Evolutionary conservation across 1,140 invertebrate species (phyloP), one percentile per base, ranked within the genome.

Genomic region (Anadara kagoshimensis): DNA sequence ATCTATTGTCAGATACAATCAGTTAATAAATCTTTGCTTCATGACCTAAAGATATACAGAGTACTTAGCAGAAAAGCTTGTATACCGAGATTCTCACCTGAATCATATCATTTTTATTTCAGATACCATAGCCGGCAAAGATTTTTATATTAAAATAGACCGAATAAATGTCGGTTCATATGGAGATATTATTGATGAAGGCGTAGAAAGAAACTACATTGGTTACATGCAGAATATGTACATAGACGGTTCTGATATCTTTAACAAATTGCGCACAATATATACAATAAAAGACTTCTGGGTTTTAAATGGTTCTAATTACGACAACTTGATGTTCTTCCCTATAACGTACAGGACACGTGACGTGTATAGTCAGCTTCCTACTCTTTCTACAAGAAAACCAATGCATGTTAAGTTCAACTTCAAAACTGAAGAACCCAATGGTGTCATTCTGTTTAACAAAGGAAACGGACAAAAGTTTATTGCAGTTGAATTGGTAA

Each of bases 381-480:
- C 78, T 0, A 63, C 78, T 4, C 75, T 88, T 20, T 57, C 73
- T 22, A 59, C 76, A 1, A 47, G 71, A 8, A 68, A 75, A 22
- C 64, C 47, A 5, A 69, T 84, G 16, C 73, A 76, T 36, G 57
- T 88, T 0, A 76, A 80, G 22, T 83, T 88, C 56, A 78, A 86
- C 62, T 87, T 88, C 58, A 87, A 85, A 72, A 88, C 87, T 1
- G 75, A 95, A 74, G 89, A 93, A 14, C 90, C 93, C 0, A 94
- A 96, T 70, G 97, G 96, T 0, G 86, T 99, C 0, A 85, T 99
- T 0, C 88, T 98, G 0, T 98, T 98, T 90, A 98, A 98, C 85
- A 96, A 96, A 0, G 97, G 97, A 85, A 94, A 95, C 80, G 92
- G 93, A 10, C 95, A 97, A 81, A 97, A 99, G 86, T 98, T 98